A percentile compares a stretch with the other conserved stretches of the same genome.
phyloP scores from a whole-genome alignment of 2,113 vertebrate species.

The Hippoglossus stenolepis region DNA sequence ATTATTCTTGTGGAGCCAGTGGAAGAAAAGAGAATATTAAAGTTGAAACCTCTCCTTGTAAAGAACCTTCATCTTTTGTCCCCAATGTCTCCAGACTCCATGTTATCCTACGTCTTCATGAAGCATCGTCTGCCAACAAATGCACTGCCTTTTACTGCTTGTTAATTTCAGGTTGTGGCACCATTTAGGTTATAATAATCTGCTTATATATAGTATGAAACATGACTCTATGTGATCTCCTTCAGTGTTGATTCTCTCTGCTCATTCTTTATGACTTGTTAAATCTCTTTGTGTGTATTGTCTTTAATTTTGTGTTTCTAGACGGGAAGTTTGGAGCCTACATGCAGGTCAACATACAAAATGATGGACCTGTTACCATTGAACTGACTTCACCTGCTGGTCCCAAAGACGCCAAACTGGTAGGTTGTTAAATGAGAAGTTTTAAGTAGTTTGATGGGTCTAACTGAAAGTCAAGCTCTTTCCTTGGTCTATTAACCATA shows the following conservation, averaged over 20 bases:
- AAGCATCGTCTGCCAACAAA: neutral
- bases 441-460: neutral
- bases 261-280: neutral
- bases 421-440: constrained; percentile 53
- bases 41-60: constrained; percentile 46
- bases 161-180: neutral
- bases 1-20: constrained; percentile 65
- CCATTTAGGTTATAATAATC: neutral
- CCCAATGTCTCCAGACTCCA: constrained; percentile 43
- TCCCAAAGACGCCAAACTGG: constrained; percentile 89
- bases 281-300: neutral
- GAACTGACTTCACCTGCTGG: constrained; percentile 88
- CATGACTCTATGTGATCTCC: neutral
- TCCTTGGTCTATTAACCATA: too few relatives aligned
- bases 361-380: constrained; percentile 96
- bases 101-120: neutral
- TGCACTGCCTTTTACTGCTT: neutral
- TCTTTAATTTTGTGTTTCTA: constrained; percentile 65
- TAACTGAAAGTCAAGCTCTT: too few relatives aligned
- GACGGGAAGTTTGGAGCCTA: constrained; percentile 94
- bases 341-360: constrained; percentile 98
- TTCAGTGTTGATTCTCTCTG: neutral
- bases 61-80: constrained; percentile 17
- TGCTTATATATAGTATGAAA: neutral
- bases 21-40: constrained; percentile 60